These are phyloP conservation scores for Antheraea mylitta DNA, from an alignment of 1,140 invertebrate species.

Conservation along the genomic window DNA sequence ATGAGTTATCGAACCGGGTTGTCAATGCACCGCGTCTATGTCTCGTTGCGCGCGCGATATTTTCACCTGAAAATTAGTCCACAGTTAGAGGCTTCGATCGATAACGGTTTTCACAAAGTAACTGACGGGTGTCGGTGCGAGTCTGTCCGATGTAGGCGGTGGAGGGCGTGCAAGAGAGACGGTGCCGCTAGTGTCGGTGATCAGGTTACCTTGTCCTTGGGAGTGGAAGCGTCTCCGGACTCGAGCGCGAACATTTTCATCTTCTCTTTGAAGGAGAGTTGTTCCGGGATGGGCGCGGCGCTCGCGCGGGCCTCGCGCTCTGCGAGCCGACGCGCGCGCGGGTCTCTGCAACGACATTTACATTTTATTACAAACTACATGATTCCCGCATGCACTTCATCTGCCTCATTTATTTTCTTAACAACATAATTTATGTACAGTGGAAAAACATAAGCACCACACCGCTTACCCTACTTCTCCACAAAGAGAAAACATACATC, in stretches of 20 bases:
- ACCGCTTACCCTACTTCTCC: too few species aligned
- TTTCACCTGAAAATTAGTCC: constrained; percentile 81
- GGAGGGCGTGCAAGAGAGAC: not conserved
- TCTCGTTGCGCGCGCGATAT: constrained; percentile 95
- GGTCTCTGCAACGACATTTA: constrained; percentile 82
- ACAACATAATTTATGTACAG: too few species aligned
- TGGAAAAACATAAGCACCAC: too few species aligned
- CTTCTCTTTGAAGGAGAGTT: constrained; percentile 95
- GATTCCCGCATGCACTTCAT: too few species aligned
- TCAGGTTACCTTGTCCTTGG: constrained; percentile 86
- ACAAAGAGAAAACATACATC: too few species aligned
- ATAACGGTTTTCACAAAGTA: constrained; percentile 17
- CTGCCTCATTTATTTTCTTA: too few species aligned
- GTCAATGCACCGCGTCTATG: constrained; percentile 86
- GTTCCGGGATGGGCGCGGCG: constrained; percentile 88
- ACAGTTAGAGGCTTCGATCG: not conserved
- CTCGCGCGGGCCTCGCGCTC: constrained; percentile 86
- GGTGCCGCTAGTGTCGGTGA: not conserved
- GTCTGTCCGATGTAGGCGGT: not conserved
- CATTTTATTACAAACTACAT: too few species aligned
- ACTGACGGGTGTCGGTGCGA: not conserved
- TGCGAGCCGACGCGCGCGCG: constrained; percentile 87
- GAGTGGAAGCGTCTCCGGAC: constrained; percentile 91
- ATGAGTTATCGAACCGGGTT: constrained; percentile 3
- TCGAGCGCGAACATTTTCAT: constrained; percentile 99